Base-by-base conservation (phyloP, 1,140 invertebrate genomes). In the Carcinoscorpius rotundicauda region DNA sequence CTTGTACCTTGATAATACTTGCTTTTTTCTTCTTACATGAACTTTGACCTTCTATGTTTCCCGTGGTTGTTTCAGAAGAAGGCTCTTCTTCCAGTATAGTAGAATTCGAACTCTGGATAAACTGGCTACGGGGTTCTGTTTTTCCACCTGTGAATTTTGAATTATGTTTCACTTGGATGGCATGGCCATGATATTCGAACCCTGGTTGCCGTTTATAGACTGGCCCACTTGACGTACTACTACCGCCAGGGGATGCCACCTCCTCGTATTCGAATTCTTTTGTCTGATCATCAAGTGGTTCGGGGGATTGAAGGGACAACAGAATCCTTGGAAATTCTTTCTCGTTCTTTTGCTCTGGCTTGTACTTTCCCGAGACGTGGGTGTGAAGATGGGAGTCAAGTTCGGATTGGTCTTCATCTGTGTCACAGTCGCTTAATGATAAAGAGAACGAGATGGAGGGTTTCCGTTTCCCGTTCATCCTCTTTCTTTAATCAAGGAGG, bases 181-280 rank as follows among this genome's bases (percentile, higher is more conserved):
- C 73, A 57, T 79, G 77, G 29, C 75, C 77, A 71, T 78, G 77
- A 51, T 76, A 72, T 51, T 68, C 71, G 64, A 78, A 78, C 5
- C 77, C 77, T 0, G 78, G 76, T 53, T 74, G 74, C 61, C 78
- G 71, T 5, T 77, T 71, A 71, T 78, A 78, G 5, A 75, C 72
- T 6, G 78, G 77, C 6, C 76, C 78, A 70, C 77, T 78, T 4
- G 77, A 74, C n/a, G 77, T 78, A 66, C 77, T 78, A 55, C 77
- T 78, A 29, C 65, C 65, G 51, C 66, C 64, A 8, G 70, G 70
- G 10, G 64, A 68, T 57, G 64, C 64, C 56, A 70, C 70, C 48
- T 63, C 62, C 8, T 70, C 68, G 52, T 68, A 69, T 53, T 68
- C 70, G 49, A 4, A 10, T 57, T 11, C n/a, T 57, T 57, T 57